These are phyloP conservation scores for Oreochromis grahami DNA, from an alignment of 2,797 vertebrate genomes.

Conservation along the genomic window DNA sequence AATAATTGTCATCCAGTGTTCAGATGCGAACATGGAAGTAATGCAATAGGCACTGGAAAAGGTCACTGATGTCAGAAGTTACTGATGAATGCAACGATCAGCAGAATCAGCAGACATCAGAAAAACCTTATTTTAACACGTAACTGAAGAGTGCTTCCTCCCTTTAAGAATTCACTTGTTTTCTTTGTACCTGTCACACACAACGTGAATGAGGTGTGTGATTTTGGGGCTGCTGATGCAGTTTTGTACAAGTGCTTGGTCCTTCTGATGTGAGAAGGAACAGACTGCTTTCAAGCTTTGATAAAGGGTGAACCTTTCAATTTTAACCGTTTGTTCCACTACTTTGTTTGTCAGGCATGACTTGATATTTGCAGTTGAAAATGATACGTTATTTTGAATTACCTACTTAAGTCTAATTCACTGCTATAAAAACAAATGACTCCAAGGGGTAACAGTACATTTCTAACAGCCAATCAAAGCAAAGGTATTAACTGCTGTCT, in stretches of 20 bases:
- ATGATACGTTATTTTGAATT: slow-evolving; percentile 12
- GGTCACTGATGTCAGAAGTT: not conserved
- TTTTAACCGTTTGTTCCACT: slow-evolving; percentile 47
- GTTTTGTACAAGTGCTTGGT: not conserved
- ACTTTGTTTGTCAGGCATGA: slow-evolving; percentile 26
- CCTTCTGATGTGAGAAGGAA: slow-evolving; percentile 10
- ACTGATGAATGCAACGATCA: not conserved
- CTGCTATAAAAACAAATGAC: slow-evolving; percentile 5
- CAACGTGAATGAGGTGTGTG: not conserved
- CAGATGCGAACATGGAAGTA: not conserved
- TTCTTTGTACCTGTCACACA: slow-evolving; percentile 1
- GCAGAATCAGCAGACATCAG: not conserved
- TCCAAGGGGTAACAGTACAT: not conserved
- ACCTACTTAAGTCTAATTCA: not conserved
- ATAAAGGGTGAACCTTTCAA: slow-evolving; percentile 52
- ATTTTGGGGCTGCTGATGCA: not conserved
- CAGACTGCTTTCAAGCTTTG: slow-evolving; percentile 39
- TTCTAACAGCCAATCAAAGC: not conserved
- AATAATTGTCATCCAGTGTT: not conserved
- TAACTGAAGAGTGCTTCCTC: not conserved
- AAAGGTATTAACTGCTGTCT: not conserved
- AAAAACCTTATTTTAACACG: not conserved
- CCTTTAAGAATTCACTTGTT: not conserved
- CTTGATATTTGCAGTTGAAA: slow-evolving; percentile 41
- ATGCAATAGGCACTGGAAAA: not conserved